Evolutionary conservation across 2,888 invertebrate genomes (phyloP).

Genomic region (Pogonocherus hispidulus): DNA sequence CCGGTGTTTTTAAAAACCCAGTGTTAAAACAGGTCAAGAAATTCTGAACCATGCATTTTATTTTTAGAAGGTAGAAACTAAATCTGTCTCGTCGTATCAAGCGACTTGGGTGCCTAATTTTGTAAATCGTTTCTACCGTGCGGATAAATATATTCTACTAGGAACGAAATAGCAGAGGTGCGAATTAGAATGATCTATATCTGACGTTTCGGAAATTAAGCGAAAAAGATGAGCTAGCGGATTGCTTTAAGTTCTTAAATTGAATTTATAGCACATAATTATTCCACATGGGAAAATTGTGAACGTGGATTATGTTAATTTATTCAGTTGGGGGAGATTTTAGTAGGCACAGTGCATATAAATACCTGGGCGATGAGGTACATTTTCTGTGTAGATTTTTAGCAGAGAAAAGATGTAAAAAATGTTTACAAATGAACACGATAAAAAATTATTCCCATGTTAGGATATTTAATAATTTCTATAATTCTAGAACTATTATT

Average conservation of each 20-base stretch:
- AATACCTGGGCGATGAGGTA: too few species aligned
- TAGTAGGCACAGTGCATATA: too few species aligned
- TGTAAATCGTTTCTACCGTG: conserved; percentile 1
- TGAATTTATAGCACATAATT: background rate
- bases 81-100: conserved; percentile 26
- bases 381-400: too few species aligned
- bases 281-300: background rate
- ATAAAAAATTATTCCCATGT: too few species aligned
- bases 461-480: too few species aligned
- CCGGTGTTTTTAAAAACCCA: conserved; percentile 17
- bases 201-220: conserved; percentile 8
- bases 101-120: conserved; percentile 14
- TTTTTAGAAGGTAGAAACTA: conserved; percentile 22
- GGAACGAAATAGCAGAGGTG: conserved; percentile 9
- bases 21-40: conserved; percentile 31
- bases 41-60: conserved; percentile 14
- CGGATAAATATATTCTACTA: conserved; percentile 10
- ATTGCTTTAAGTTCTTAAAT: background rate
- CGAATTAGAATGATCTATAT: conserved; percentile 7
- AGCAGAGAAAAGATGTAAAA: too few species aligned
- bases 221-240: conserved; percentile 7
- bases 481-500: too few species aligned
- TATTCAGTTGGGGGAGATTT: too few species aligned
- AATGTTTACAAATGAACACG: too few species aligned
- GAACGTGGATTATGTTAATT: background rate